Evolutionary conservation across 2,888 invertebrate genomes (phyloP).

Genomic region (Creontiades dilutus): DNA sequence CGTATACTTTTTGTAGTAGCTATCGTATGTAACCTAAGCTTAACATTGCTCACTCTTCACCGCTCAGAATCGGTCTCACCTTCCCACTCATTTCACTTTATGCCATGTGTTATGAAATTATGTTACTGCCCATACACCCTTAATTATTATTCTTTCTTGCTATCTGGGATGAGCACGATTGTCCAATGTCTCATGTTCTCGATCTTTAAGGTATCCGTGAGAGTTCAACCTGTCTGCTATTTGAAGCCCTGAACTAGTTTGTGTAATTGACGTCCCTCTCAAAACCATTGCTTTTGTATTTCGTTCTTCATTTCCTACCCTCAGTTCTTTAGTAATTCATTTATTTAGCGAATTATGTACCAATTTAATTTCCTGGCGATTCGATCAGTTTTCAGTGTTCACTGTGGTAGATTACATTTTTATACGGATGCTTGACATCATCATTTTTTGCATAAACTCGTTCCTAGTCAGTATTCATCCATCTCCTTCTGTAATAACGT

Average conservation of each 20-base stretch:
- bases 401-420: too few relatives aligned
- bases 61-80: neutral
- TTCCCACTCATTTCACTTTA: neutral
- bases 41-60: slow-evolving; percentile 1
- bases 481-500: too few relatives aligned
- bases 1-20: neutral
- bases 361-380: neutral
- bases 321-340: neutral
- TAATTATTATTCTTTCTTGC: too few relatives aligned
- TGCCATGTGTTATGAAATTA: too few relatives aligned
- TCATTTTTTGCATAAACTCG: too few relatives aligned
- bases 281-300: neutral
- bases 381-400: slow-evolving; percentile 23
- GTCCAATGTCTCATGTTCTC: too few relatives aligned
- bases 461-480: too few relatives aligned
- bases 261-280: neutral
- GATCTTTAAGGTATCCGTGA: neutral
- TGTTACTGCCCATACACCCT: too few relatives aligned
- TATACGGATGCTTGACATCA: too few relatives aligned
- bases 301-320: neutral
- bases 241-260: neutral
- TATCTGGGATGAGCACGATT: too few relatives aligned
- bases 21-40: slow-evolving; percentile 29
- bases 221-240: slow-evolving; percentile 21
- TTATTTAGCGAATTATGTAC: neutral